phyloP scores from a whole-genome alignment of 2,113 vertebrate genomes.

The Furnarius figulus region DNA sequence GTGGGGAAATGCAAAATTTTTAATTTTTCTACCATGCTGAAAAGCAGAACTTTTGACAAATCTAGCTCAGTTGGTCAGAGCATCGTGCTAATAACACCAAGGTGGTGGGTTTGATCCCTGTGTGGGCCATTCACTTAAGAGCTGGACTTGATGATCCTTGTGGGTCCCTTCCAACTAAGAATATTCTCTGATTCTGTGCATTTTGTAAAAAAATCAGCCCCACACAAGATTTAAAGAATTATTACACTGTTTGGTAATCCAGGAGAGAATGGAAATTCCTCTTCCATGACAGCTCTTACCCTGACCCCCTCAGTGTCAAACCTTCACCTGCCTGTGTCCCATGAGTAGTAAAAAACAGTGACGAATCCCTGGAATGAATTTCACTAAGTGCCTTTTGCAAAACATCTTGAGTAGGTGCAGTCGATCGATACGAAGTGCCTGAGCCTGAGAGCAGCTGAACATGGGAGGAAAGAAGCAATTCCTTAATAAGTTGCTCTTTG shows the following conservation, averaged over 20 bases:
- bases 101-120: not conserved
- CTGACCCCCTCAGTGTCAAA: not conserved
- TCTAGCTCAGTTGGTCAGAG: not conserved
- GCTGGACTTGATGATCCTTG: not conserved
- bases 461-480: not conserved
- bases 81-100: not conserved
- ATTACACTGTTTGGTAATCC: not conserved
- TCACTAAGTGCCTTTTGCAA: not conserved
- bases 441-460: not conserved
- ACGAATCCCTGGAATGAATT: not conserved
- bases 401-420: not conserved
- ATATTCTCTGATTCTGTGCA: not conserved
- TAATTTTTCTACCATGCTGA: not conserved
- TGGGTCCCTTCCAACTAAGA: not conserved
- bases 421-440: not conserved
- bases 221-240: not conserved
- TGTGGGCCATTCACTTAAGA: not conserved
- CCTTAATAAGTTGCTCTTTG: slow-evolving; percentile 4
- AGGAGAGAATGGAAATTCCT: not conserved
- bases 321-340: not conserved
- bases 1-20: not conserved
- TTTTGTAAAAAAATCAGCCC: not conserved
- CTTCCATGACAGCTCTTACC: not conserved
- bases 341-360: not conserved
- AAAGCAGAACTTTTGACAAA: not conserved